Evolutionary conservation across 2,888 invertebrate species (phyloP).

Genomic region (Meandrusa payeni): DNA sequence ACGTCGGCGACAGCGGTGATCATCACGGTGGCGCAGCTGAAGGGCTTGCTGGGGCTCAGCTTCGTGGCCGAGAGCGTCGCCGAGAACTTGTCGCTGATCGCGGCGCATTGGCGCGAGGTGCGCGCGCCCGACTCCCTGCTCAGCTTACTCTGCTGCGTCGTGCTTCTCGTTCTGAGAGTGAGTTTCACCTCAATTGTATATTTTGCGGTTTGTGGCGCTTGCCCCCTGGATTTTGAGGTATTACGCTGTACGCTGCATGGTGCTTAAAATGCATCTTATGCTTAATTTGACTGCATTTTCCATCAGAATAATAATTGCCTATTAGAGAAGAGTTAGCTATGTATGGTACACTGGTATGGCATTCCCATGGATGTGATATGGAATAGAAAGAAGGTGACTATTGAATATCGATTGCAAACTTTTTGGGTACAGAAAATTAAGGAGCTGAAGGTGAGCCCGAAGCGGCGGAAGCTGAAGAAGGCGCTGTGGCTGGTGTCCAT

Average conservation of each 20-base stretch:
- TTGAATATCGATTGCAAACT: no score
- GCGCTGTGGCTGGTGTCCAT: constrained; percentile 87
- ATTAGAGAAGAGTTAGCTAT: no score
- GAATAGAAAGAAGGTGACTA: no score
- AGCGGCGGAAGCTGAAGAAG: constrained; percentile 70
- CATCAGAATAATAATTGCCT: no score
- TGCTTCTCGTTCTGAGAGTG: constrained; percentile 86
- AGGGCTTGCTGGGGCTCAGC: constrained; percentile 86
- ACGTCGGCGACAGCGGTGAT: constrained; percentile 91
- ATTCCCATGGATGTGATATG: no score
- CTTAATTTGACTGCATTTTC: no score
- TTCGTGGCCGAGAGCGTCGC: constrained; percentile 85
- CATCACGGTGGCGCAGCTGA: constrained; percentile 87
- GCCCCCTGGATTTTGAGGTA: no score
- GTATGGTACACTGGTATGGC: no score
- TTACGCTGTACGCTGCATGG: no score
- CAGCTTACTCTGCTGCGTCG: constrained; percentile 83
- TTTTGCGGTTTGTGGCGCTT: no score
- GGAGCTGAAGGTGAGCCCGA: constrained; percentile 67
- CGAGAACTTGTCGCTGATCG: constrained; percentile 79
- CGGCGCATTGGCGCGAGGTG: constrained; percentile 68
- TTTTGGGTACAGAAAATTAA: constrained; percentile 80
- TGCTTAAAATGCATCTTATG: no score
- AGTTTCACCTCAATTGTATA: no score
- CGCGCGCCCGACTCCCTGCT: constrained; percentile 83